Evolutionary conservation across 2,797 vertebrate species (phyloP).

Genomic region (Nothura maculosa): DNA sequence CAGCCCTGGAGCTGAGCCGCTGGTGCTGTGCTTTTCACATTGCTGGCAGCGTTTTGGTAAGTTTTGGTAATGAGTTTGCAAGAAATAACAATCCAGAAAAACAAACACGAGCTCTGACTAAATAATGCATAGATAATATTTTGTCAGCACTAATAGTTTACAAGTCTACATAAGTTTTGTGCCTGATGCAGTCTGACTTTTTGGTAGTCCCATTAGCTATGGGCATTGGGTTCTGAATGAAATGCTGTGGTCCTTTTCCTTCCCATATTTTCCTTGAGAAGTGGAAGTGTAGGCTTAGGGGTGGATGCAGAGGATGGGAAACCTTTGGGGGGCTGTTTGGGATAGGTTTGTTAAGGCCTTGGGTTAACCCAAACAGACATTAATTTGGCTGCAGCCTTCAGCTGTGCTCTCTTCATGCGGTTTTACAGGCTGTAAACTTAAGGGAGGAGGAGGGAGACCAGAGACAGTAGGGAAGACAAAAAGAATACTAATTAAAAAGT

Average conservation of each 20-base stretch:
- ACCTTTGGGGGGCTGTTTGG: background rate
- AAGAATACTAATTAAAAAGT: background rate
- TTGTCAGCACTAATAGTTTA: background rate
- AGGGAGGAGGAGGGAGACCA: background rate
- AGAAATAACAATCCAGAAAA: background rate
- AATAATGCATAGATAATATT: background rate
- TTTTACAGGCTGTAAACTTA: conserved; percentile 20
- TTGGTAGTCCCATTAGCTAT: background rate
- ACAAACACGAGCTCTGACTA: background rate
- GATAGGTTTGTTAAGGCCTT: background rate
- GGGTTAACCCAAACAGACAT: conserved; percentile 5
- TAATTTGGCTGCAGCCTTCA: conserved; percentile 16
- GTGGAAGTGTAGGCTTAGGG: background rate
- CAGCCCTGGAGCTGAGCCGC: background rate
- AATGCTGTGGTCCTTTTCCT: background rate
- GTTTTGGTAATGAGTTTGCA: background rate
- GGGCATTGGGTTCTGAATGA: background rate
- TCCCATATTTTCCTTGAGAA: background rate
- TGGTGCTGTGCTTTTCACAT: background rate
- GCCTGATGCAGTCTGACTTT: background rate
- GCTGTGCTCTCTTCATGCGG: background rate
- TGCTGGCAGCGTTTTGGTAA: background rate
- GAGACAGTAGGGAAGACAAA: background rate
- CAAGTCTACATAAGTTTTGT: background rate
- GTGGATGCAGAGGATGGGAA: background rate